Conservation (phyloP, 2,113 vertebrate genomes). For the Pica pica region DNA sequence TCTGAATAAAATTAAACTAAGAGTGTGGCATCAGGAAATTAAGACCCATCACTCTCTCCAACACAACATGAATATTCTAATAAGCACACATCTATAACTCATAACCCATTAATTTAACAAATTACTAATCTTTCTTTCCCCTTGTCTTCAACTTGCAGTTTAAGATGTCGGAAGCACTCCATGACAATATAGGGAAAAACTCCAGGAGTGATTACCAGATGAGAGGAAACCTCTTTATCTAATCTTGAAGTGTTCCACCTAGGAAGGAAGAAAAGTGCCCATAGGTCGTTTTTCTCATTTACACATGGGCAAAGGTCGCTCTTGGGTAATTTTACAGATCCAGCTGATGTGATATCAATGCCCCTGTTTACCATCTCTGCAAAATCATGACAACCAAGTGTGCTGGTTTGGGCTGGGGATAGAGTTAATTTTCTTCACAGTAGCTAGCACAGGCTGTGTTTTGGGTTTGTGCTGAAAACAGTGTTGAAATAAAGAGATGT, state of each 20-base stretch:
- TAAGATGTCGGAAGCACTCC: background rate
- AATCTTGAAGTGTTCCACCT: background rate
- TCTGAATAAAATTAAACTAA: slow-evolving; percentile 13
- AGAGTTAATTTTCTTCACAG: background rate
- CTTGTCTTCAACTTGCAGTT: background rate
- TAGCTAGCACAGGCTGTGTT: background rate
- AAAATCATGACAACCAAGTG: background rate
- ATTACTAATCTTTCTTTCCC: background rate
- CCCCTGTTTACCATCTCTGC: background rate
- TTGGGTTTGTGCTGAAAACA: background rate
- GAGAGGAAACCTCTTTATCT: background rate
- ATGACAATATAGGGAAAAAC: background rate
- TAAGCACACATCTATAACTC: background rate
- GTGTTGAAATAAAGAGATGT: background rate
- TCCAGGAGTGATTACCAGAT: background rate
- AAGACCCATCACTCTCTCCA: background rate
- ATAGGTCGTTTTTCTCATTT: background rate
- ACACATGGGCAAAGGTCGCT: background rate
- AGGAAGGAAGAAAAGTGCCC: background rate
- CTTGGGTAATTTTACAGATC: background rate
- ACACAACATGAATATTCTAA: slow-evolving; percentile 23
- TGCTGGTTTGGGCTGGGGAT: background rate
- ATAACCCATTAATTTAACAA: slow-evolving; percentile 4
- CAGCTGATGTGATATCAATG: background rate
- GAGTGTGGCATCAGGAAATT: background rate